phyloP scores from a whole-genome alignment of 1,140 invertebrate genomes.

The Drosophila pallidifrons region DNA sequence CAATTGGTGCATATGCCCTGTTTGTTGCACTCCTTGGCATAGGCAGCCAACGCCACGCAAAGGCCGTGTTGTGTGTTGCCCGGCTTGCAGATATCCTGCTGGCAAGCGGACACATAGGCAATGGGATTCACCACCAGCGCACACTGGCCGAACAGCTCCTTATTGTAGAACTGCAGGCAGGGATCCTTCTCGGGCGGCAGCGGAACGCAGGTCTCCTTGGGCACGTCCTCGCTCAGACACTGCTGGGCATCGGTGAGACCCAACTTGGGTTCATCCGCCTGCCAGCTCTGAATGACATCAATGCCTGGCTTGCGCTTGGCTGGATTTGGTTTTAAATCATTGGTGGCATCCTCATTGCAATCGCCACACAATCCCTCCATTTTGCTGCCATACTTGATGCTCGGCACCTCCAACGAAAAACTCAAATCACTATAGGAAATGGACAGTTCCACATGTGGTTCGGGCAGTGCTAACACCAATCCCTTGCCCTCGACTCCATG shows the following conservation, averaged over 20 bases:
- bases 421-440: conserved; percentile 86
- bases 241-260: conserved; percentile 64
- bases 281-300: conserved; percentile 88
- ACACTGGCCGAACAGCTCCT: conserved; percentile 89
- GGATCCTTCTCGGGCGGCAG: conserved; percentile 87
- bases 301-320: conserved; percentile 69
- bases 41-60: conserved; percentile 89
- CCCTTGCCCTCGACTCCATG: conserved; percentile 85
- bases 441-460: conserved; percentile 86
- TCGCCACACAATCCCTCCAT: conserved; percentile 92
- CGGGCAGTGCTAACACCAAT: conserved; percentile 84
- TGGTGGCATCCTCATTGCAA: conserved; percentile 89
- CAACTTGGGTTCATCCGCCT: conserved; percentile 85
- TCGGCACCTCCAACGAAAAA: conserved; percentile 88
- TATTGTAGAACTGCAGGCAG: conserved; percentile 88
- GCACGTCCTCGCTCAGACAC: conserved; percentile 75
- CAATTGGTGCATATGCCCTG: conserved; percentile 90
- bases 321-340: conserved; percentile 87
- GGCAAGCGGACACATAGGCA: conserved; percentile 89
- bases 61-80: conserved; percentile 86
- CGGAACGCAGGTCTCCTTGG: conserved; percentile 86
- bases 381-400: conserved; percentile 89
- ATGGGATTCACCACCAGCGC: conserved; percentile 89
- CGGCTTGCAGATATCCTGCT: conserved; percentile 88
- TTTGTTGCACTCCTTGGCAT: conserved; percentile 89